Evolutionary conservation across 2,888 invertebrate species (phyloP).

Genomic region (Tethea ocularis): DNA sequence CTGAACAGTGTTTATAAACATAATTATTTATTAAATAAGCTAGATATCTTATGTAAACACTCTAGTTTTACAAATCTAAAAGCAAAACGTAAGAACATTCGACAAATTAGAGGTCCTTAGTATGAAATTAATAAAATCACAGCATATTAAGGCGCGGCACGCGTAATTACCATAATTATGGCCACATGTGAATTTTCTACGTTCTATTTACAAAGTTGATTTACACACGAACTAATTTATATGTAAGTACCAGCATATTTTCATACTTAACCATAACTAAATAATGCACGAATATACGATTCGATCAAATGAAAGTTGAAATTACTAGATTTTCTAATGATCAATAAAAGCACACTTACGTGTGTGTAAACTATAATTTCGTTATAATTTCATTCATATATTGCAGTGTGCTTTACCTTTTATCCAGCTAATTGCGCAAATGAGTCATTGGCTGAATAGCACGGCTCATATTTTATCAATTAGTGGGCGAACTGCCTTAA

Average conservation of each 20-base stretch:
- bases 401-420: constrained; percentile 30
- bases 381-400: constrained; percentile 8
- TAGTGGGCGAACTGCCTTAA: constrained; percentile 21
- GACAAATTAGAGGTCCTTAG: constrained; percentile 4
- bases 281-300: background rate
- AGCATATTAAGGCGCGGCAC: background rate
- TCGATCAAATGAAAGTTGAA: background rate
- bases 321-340: constrained; percentile 1
- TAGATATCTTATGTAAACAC: background rate
- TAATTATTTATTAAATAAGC: too few relatives aligned
- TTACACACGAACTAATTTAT: background rate
- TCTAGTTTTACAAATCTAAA: background rate
- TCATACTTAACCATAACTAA: background rate
- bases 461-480: constrained; percentile 38
- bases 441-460: constrained; percentile 30
- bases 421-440: constrained; percentile 40
- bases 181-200: constrained; percentile 2
- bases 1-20: too few relatives aligned
- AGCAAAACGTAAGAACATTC: background rate
- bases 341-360: background rate
- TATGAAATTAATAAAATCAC: constrained; percentile 3
- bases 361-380: background rate
- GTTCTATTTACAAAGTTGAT: background rate
- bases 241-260: background rate
- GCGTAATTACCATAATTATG: constrained; percentile 2